Evolutionary conservation across 1,140 invertebrate species (phyloP).

Genomic region (Sitophilus oryzae): DNA sequence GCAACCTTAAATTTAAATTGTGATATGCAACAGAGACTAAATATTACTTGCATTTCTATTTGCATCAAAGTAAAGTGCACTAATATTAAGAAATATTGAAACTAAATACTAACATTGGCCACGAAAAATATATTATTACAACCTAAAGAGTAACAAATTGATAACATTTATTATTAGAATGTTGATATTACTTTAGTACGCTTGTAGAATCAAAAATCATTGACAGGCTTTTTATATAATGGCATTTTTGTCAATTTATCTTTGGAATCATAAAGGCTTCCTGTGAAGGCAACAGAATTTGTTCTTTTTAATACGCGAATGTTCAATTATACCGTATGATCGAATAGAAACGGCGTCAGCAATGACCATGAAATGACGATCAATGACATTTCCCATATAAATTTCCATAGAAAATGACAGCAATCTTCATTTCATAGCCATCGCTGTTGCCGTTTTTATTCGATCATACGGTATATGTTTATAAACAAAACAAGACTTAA

Average conservation of each 20-base stretch:
- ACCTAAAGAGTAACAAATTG: constrained; percentile 19
- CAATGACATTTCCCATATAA: no score
- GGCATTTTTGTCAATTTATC: background rate
- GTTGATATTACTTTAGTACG: constrained; percentile 1
- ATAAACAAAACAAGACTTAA: no score
- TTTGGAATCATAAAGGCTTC: background rate
- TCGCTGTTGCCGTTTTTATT: no score
- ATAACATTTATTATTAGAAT: constrained; percentile 9
- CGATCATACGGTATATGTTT: no score
- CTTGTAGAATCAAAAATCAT: constrained; percentile 12
- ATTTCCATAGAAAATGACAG: no score
- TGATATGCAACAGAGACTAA: constrained; percentile 15
- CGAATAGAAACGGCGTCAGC: no score
- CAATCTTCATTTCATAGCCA: no score
- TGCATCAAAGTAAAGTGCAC: constrained; percentile 6
- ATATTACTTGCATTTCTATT: constrained; percentile 13
- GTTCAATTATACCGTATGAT: no score
- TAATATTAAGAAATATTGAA: constrained; percentile 3
- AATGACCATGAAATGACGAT: no score
- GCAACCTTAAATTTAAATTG: constrained; percentile 12
- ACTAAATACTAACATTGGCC: constrained; percentile 16
- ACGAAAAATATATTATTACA: constrained; percentile 15
- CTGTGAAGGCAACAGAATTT: no score
- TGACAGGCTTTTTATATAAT: constrained; percentile 1
- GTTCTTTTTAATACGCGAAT: no score